These are phyloP conservation scores for Nothobranchius kuhntae DNA, from an alignment of 2,113 vertebrate species.

Conservation along the genomic window DNA sequence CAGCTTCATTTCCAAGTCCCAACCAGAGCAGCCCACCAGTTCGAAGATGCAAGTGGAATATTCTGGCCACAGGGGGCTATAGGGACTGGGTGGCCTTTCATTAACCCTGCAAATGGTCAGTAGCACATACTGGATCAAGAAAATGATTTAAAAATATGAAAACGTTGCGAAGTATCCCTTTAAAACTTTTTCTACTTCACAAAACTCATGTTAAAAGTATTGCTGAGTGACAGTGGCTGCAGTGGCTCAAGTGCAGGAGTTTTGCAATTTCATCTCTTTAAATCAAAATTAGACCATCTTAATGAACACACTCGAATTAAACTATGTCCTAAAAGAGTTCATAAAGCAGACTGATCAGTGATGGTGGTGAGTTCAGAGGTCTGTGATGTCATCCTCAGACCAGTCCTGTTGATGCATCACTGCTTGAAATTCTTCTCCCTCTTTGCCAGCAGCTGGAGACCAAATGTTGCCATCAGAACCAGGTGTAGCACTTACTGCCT, in stretches of 20 bases:
- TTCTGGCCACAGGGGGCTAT: too few relatives aligned
- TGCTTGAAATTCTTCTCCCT: slow-evolving; percentile 47
- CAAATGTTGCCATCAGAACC: slow-evolving; percentile 21
- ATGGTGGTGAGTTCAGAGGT: slow-evolving; percentile 74
- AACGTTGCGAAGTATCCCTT: too few relatives aligned
- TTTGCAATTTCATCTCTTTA: background rate
- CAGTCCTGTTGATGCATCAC: slow-evolving; percentile 69
- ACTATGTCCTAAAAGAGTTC: background rate
- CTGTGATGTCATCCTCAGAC: slow-evolving; percentile 81
- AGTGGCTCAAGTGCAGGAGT: background rate
- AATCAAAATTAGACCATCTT: background rate
- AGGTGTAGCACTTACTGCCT: slow-evolving; percentile 23
- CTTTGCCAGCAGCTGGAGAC: slow-evolving; percentile 19
- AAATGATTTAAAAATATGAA: too few relatives aligned
- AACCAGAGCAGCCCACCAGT: too few relatives aligned
- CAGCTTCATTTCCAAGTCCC: too few relatives aligned
- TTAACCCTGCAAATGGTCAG: too few relatives aligned
- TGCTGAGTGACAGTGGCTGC: background rate
- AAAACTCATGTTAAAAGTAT: slow-evolving; percentile 7
- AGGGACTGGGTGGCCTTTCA: too few relatives aligned
- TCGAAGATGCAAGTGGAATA: too few relatives aligned
- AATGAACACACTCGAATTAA: background rate
- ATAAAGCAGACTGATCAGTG: background rate
- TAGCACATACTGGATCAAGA: too few relatives aligned
- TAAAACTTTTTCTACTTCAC: background rate